Evolutionary conservation across 2,797 vertebrate species (phyloP), one percentile per base, ranked within the genome.

Genomic region (Iguana delicatissima): DNA sequence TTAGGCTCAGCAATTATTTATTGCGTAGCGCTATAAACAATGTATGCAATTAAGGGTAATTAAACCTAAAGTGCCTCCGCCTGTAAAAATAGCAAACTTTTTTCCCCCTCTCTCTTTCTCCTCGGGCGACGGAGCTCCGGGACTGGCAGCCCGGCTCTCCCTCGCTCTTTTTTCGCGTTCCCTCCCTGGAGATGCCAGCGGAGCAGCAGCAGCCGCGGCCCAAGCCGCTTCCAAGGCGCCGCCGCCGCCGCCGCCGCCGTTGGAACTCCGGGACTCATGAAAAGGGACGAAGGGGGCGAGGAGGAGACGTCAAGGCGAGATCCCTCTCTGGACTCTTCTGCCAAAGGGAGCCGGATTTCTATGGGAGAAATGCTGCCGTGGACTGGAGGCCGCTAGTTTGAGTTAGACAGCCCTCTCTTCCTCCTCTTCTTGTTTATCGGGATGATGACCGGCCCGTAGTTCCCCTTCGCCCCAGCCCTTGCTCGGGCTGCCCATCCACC

Each of bases 1-100:
- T 98, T 99, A 98, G 98, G 98, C 98, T 98, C 97, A 97, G 98
- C 98, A 99, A 99, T 99, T 99, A 99, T 99, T 99, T 99, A 98
- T 99, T 99, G 98, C 98, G 98, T 99, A 98, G 99, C 96, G 97
- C 98, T 98, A 98, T 99, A 99, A 99, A 99, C 99, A 99, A 99
- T 99, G 98, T 99, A 98, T 99, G 98, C 98, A 99, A 99, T 99
- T 99, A 99, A 98, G 98, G 98, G 98, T 98, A 99, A 99, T 99
- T 99, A 99, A 99, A 99, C 97, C 97, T 98, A 99, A 99, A 98
- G 98, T 98, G 97, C 98, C 98, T 98, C 98, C 98, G 98, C 67
- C 97, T 97, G 98, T 98, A 98, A 98, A 98, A 98, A 97, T 97
- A 97, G 97, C 96, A 97, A 97, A 98, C 97, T 98, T 98, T 98